Evolutionary conservation across 2,888 invertebrate genomes (phyloP), one percentile per base, ranked within the genome.

Genomic region (Drosophila setosimentum): DNA sequence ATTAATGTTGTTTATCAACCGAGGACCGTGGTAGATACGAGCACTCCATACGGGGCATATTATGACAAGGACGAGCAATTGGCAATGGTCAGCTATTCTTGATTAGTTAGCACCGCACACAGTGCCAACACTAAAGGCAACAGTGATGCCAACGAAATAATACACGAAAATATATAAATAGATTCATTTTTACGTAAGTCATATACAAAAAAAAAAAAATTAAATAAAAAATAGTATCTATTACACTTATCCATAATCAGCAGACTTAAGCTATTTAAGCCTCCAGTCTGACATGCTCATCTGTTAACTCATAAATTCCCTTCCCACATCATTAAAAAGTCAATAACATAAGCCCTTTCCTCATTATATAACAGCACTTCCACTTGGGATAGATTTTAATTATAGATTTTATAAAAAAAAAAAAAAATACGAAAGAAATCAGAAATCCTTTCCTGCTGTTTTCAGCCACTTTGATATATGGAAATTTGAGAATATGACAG

Each of bases 1-100:
- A 89, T 82, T 91, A 91, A 91, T 91, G 87, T 88, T 86, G 88
- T 88, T 90, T 80, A 91, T 84, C 91, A 85, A 74, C 78, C 68
- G 61, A 53, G 68, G 67, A 68, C 65, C 77, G 71, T 60, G 66
- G 51, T 35, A 75, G 70, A 49, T 65, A 32, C 37, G 50, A 48
- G 42, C 62, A 42, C 54, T 61, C 68, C 74, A 59, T 58, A 74
- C 53, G 42, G 24, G 42, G 48, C 62, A 75, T 67, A 59, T 77
- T 77, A 77, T 77, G 77, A 78, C 66, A 71, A 68, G 76, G 72
- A 68, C 63, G 61, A 78, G 50, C 76, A 78, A 76, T 79, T 72
- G 80, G 67, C 76, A 67, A 58, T 71, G 75, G 45, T 37, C 53
- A 59, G 35, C 45, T 76, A 72, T 58, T 65, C 59, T 76, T 76